Evolutionary conservation across 2,113 vertebrate species (phyloP).

Genomic region (Albula goreensis): DNA sequence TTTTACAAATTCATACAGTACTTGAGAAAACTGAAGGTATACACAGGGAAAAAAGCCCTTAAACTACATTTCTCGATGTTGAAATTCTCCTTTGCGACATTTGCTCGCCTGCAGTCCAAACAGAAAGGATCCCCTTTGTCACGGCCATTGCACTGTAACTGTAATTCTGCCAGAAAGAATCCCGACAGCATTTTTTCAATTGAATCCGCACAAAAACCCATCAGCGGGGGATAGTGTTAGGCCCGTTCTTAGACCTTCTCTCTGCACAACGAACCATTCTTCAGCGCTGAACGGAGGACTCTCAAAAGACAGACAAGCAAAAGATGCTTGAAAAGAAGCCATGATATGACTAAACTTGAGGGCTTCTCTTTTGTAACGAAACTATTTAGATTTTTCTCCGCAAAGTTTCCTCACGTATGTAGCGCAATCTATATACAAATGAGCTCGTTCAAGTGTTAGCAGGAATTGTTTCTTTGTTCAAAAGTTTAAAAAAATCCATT

Average conservation of each 20-base stretch:
- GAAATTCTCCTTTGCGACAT: slow-evolving; percentile 1
- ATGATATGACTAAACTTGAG: slow-evolving; percentile 72
- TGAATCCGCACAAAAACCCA: slow-evolving; percentile 89
- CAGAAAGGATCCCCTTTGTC: slow-evolving; percentile 87
- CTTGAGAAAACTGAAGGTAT: slow-evolving; percentile 59
- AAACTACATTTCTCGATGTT: slow-evolving; percentile 98
- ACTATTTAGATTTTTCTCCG: slow-evolving; percentile 9
- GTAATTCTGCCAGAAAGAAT: slow-evolving; percentile 85
- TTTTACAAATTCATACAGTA: too few relatives aligned
- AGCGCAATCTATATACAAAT: slow-evolving; percentile 9
- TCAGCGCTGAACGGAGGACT: slow-evolving; percentile 75
- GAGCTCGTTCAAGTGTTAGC: slow-evolving; percentile 12
- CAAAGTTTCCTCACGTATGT: neutral
- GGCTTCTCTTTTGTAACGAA: slow-evolving; percentile 45
- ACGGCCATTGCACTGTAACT: slow-evolving; percentile 88
- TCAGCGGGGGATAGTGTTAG: slow-evolving; percentile 86
- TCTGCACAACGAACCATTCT: slow-evolving; percentile 77
- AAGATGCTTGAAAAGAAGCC: slow-evolving; percentile 69
- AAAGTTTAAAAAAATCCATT: neutral
- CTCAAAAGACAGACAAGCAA: slow-evolving; percentile 79
- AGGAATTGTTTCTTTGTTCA: neutral
- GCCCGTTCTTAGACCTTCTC: slow-evolving; percentile 73
- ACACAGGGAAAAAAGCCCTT: slow-evolving; percentile 94
- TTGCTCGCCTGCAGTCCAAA: slow-evolving; percentile 79
- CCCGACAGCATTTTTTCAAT: slow-evolving; percentile 94